A percentile compares a stretch with the other conserved stretches of the same genome.
These are phyloP conservation scores for Formicarius rufipectus DNA, from an alignment of 2,113 vertebrate species.

Conservation along the genomic window DNA sequence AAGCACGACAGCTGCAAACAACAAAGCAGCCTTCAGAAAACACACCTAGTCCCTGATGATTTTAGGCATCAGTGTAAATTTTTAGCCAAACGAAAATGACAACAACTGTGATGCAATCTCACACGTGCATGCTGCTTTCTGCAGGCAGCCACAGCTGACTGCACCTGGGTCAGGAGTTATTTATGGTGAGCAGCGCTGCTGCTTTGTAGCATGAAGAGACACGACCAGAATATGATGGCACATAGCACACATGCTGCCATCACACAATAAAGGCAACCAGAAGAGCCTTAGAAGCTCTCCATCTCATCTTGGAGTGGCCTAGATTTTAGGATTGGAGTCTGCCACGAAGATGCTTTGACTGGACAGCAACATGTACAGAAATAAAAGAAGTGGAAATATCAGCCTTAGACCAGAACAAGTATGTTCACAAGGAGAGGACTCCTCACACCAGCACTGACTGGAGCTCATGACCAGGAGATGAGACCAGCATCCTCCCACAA, in stretches of 20 bases:
- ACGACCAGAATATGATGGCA: fast-evolving
- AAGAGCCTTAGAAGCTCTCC: not conserved
- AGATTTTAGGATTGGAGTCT: not conserved
- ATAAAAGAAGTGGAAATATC: not conserved
- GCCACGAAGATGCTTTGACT: not conserved
- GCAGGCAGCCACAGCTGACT: not conserved
- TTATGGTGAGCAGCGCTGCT: not conserved
- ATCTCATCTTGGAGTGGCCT: not conserved
- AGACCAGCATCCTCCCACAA: fast-evolving
- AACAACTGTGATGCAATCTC: not conserved
- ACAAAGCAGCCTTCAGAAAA: not conserved
- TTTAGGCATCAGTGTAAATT: not conserved
- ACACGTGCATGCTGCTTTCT: not conserved
- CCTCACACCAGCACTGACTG: not conserved
- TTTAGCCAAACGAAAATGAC: not conserved
- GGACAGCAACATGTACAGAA: not conserved
- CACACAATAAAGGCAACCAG: not conserved
- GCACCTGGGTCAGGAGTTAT: conserved; percentile 23
- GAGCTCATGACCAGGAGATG: not conserved
- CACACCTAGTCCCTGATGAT: not conserved
- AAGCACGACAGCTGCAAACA: not conserved
- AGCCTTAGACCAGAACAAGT: not conserved
- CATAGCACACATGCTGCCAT: not conserved
- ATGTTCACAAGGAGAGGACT: not conserved
- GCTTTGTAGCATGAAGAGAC: not conserved